Evolutionary conservation across 2,113 vertebrate species (phyloP), one percentile per base, ranked within the genome.

Genomic region (Gymnogyps californianus): DNA sequence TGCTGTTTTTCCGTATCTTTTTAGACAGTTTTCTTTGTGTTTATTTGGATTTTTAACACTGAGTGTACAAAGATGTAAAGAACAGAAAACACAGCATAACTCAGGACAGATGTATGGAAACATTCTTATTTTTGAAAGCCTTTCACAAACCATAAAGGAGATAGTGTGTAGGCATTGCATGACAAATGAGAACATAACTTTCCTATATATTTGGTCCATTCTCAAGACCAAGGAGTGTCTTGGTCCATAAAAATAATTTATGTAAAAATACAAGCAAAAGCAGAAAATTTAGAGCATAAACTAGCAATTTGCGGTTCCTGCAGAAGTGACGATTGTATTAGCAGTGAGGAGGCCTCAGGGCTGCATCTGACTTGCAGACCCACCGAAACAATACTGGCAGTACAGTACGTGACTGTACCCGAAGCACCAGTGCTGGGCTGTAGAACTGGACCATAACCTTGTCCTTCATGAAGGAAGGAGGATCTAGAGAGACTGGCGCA

Each of bases 51-150:
- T 91, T 96, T 93, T 70, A 85, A 97, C 64, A 54, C 26, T 62
- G 31, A 57, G 32, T 42, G 11, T 93, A 70, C 93, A 96, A 94
- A 97, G 91, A 96, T 97, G 96, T 95, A 95, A 97, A 97, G 97
- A 95, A 94, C 86, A 82, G 94, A 85, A 89, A 93, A 61, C 52
- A 69, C 44, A 46, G 34, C 19, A 10, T 88, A 80, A 96, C 72
- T 87, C 24, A 15, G 54, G 78, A 77, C 58, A 89, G 52, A 85
- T 66, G 49, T 54, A 32, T 61, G 62, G 77, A 91, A 95, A 57
- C 34, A 57, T 49, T 90, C 46, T 72, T 79, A 69, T 51, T 90
- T 96, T 69, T 93, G n/a, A 70, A 76, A 74, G 42, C 78, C 16
- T 29, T 94, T 79, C 58, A 47, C 54, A 95, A 85, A 55, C 28